phyloP scores from a whole-genome alignment of 1,140 invertebrate species.

The Drosophila leontia region DNA sequence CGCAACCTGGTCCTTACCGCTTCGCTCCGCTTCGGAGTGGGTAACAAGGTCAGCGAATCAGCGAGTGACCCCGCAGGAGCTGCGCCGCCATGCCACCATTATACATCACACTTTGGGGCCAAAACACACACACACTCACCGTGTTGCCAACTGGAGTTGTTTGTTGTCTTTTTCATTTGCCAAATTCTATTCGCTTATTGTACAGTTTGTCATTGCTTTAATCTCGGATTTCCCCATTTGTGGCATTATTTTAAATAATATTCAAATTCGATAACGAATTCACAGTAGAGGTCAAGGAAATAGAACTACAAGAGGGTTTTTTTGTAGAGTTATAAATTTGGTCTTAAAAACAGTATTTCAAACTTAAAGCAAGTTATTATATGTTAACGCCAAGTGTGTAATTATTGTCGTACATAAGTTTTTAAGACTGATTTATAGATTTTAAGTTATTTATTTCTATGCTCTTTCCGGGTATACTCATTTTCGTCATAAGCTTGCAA shows the following conservation, averaged over 20 bases:
- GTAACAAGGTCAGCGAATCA: slow-evolving; percentile 43
- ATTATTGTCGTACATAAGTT: too few species aligned
- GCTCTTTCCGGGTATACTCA: too few species aligned
- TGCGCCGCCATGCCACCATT: background rate
- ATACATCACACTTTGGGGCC: slow-evolving; percentile 4
- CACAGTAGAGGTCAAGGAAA: background rate
- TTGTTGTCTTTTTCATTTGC: background rate
- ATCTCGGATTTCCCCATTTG: background rate
- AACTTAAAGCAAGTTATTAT: background rate
- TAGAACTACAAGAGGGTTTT: too few species aligned
- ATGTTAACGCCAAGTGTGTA: background rate
- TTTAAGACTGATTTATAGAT: too few species aligned
- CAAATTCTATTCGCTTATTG: background rate
- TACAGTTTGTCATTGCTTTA: slow-evolving; percentile 1
- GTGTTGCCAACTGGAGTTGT: slow-evolving; percentile 17
- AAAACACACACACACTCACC: background rate
- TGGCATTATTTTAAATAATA: background rate
- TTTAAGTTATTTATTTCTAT: too few species aligned
- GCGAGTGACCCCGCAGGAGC: slow-evolving; percentile 28
- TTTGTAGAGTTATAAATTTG: background rate
- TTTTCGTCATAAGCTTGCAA: too few species aligned
- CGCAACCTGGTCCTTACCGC: slow-evolving; percentile 23
- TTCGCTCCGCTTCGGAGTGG: slow-evolving; percentile 23
- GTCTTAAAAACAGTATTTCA: rapidly evolving
- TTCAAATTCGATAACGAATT: background rate